Percentiles rank a stretch among this genome's conserved stretches.
Conservation (phyloP, 2,888 invertebrate genomes). For the Morpho helenor region DNA sequence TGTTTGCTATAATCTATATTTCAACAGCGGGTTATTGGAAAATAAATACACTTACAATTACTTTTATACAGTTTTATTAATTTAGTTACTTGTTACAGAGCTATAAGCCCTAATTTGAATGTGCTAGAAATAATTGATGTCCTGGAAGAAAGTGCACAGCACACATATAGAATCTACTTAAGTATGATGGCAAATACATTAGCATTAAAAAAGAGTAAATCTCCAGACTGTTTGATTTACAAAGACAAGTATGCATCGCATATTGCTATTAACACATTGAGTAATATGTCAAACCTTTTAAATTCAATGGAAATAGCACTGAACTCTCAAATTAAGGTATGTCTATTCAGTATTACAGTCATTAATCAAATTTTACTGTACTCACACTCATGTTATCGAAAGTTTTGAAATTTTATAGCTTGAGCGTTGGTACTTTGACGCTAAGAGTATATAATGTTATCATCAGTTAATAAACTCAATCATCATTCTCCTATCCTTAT, state of each 20-base stretch:
- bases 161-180: slow-evolving; percentile 60
- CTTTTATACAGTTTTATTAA: no score
- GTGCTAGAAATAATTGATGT: slow-evolving; percentile 56
- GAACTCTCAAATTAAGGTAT: slow-evolving; percentile 61
- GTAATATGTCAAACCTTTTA: slow-evolving; percentile 55
- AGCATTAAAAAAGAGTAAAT: slow-evolving; percentile 54
- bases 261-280: slow-evolving; percentile 54
- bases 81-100: slow-evolving; percentile 8
- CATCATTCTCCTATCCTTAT: no score
- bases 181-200: slow-evolving; percentile 60
- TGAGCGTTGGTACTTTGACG: not conserved
- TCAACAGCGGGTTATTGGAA: no score
- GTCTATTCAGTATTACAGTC: not conserved
- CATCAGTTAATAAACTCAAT: not conserved
- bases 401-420: not conserved
- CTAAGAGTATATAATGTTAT: not conserved
- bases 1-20: no score
- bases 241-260: slow-evolving; percentile 68
- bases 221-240: slow-evolving; percentile 53
- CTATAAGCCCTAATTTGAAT: slow-evolving; percentile 34
- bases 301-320: slow-evolving; percentile 63
- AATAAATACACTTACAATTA: no score
- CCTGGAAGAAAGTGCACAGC: slow-evolving; percentile 62
- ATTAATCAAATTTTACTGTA: no score
- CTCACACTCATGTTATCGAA: no score